Base-by-base conservation (phyloP, 1,140 invertebrate genomes). In the Lucilia sericata region DNA sequence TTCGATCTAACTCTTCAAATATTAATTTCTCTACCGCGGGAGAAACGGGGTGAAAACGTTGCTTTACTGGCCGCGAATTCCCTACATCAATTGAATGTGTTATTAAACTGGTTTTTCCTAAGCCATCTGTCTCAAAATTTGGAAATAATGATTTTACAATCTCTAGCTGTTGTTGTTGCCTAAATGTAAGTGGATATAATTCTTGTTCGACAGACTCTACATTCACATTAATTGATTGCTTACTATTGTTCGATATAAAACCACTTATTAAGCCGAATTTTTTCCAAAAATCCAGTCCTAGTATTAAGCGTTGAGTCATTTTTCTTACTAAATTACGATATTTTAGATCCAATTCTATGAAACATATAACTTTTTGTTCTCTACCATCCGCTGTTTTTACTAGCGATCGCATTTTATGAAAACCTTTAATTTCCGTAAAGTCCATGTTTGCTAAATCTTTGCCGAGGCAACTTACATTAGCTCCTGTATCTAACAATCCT, bases 1-100 rank as follows among this genome's bases (percentile, higher is more conserved):
- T 86, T 25, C 85, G 0, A 21, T 86, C 85, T 0, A 91, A 55
- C 76, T 88, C 86, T 30, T 82, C 36, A 55, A 85, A 85, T 5
- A 51, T 81, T 5, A 81, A 5, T n/a, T 51, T 42, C 0, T 51
- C 14, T 9, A 49, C 42, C 2, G 42, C 42, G 0, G 49, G 42
- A 2, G 78, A 42, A 12, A 49, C n/a, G 2, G 34, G 19, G 25
- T 30, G 3, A 30, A 30, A 30, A 1, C 25, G 1, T 3, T 30
- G 25, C 3, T 30, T 30, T 30, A 30, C 36, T 8, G 81, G 81
- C 36, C 55, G 55, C 36, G 81, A 51, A 34, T 88, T 9, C 85
- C 55, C 30, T 82, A 82, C 30, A 8, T 82, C 81, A n/a, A 83
- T 83, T 4, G 17, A 5, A 25, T 83, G 82, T 55, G 25, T n/a